These are phyloP conservation scores for Scytalopus superciliaris DNA, from an alignment of 2,113 vertebrate genomes.

Conservation along the genomic window DNA sequence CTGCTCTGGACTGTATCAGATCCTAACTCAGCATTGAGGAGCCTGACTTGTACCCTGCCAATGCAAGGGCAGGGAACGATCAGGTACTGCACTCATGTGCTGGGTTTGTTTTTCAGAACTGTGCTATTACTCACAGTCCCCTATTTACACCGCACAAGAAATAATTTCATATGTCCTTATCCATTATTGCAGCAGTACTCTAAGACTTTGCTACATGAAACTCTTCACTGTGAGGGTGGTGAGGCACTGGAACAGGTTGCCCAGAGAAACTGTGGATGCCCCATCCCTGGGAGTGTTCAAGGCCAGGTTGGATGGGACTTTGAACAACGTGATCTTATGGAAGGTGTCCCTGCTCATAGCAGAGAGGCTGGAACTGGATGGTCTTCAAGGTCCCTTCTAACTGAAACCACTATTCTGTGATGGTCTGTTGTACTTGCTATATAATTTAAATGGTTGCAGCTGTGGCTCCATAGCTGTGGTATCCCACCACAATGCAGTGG, in stretches of 20 bases:
- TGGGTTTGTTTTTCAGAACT: neutral
- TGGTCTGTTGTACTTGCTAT: neutral
- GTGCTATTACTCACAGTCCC: neutral
- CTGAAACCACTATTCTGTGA: neutral
- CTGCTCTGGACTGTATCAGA: neutral
- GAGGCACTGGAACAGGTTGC: neutral
- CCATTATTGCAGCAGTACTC: neutral
- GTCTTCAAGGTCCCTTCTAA: neutral
- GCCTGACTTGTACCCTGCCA: neutral
- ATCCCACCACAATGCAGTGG: neutral
- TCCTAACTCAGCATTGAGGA: neutral
- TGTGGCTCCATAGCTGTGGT: neutral
- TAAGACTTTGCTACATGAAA: neutral
- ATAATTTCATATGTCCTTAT: neutral
- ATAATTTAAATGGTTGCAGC: neutral
- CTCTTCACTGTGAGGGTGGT: neutral
- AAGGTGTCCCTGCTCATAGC: neutral
- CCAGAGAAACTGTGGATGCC: neutral
- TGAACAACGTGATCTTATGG: neutral
- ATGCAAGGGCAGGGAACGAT: fast-evolving
- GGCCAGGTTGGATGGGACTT: neutral
- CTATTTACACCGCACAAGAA: neutral
- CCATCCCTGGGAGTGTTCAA: neutral
- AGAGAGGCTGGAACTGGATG: neutral
- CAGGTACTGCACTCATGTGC: neutral